Conservation (phyloP, 1,140 invertebrate species). For the Anastatus disparis region DNA sequence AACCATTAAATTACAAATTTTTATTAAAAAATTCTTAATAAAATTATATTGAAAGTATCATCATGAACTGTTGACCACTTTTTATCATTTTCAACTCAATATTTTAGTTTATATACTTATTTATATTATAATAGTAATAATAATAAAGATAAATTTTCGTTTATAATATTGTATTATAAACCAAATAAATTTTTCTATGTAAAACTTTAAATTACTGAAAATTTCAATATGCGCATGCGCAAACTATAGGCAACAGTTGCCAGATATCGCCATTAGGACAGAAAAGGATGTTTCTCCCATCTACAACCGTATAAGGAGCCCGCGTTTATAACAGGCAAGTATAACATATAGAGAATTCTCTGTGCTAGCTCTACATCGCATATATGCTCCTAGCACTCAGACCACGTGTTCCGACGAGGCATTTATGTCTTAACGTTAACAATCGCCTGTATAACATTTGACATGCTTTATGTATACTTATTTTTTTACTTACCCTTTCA, state of each 20-base stretch:
- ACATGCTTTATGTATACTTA: background rate
- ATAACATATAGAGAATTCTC: constrained; percentile 26
- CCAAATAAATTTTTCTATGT: background rate
- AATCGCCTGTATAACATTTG: background rate
- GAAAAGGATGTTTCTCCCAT: constrained; percentile 52
- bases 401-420: constrained; percentile 62
- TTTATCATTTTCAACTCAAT: too few relatives aligned
- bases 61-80: too few relatives aligned
- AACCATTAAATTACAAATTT: too few relatives aligned
- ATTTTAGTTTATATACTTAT: too few relatives aligned
- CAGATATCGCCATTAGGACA: background rate
- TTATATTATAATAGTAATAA: background rate
- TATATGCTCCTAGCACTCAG: constrained; percentile 49
- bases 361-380: constrained; percentile 27
- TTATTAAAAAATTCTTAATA: too few relatives aligned
- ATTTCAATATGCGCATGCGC: constrained; percentile 24
- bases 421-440: constrained; percentile 47
- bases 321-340: constrained; percentile 62
- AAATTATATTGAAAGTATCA: too few relatives aligned
- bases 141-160: background rate
- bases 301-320: constrained; percentile 66
- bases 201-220: background rate
- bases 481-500: background rate
- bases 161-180: background rate
- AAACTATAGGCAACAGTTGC: constrained; percentile 27